These are phyloP conservation scores for Carapus acus DNA, from an alignment of 2,797 vertebrate species.

Conservation along the genomic window DNA sequence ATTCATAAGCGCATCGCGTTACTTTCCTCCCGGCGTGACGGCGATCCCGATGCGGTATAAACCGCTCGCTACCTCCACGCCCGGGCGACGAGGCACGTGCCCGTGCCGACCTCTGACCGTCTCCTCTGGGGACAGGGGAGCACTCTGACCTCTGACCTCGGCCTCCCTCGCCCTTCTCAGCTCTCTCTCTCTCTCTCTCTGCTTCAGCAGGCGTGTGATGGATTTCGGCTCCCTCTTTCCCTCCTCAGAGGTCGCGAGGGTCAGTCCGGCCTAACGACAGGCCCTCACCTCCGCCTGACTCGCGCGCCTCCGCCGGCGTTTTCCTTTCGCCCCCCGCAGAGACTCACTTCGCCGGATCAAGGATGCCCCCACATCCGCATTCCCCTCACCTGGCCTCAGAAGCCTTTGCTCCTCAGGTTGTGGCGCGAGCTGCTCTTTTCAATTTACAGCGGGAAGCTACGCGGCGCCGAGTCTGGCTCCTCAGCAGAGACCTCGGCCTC, in stretches of 20 bases:
- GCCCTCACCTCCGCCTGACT: slow-evolving; percentile 23
- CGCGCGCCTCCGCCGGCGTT: slow-evolving; percentile 9
- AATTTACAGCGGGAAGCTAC: neutral
- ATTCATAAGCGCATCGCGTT: slow-evolving; percentile 3
- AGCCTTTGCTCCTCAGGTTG: too few species aligned
- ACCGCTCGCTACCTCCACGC: slow-evolving; percentile 26
- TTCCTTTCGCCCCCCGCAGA: slow-evolving; percentile 14
- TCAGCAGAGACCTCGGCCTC: neutral
- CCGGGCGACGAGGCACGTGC: slow-evolving; percentile 13
- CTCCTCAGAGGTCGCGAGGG: slow-evolving; percentile 29
- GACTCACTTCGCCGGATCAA: too few species aligned
- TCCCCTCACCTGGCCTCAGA: slow-evolving; percentile 33
- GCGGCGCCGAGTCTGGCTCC: neutral
- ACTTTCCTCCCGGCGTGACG: too few species aligned
- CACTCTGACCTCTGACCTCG: slow-evolving; percentile 14
- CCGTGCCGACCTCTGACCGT: slow-evolving; percentile 23
- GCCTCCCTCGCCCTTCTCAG: slow-evolving; percentile 10
- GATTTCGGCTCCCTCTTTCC: slow-evolving; percentile 10
- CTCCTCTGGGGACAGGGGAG: slow-evolving; percentile 7
- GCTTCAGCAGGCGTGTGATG: slow-evolving; percentile 12
- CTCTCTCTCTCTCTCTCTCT: slow-evolving; percentile 8
- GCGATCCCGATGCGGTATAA: slow-evolving; percentile 11
- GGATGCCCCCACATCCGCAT: slow-evolving; percentile 19
- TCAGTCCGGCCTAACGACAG: slow-evolving; percentile 36
- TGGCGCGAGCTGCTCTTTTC: neutral